Percentiles rank a stretch among this genome's conserved stretches.
Conservation (phyloP, 2,113 vertebrate species). For the Elaphurus davidianus region DNA sequence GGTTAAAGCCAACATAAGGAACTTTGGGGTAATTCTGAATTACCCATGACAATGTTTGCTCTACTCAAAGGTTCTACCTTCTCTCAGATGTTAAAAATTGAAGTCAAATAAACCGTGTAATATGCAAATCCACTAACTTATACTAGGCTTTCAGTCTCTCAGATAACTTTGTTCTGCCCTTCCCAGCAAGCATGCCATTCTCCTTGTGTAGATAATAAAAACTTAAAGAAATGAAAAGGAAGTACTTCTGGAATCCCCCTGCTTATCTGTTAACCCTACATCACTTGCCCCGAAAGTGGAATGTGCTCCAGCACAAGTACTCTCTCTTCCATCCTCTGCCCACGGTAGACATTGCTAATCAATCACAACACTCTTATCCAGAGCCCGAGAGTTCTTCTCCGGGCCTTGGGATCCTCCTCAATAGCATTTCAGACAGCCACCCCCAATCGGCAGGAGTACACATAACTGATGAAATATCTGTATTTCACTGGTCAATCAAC, state of each 20-base stretch:
- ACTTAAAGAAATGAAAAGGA: background rate
- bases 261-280: background rate
- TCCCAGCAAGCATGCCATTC: background rate
- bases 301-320: background rate
- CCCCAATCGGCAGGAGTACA: background rate
- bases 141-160: background rate
- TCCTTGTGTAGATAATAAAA: background rate
- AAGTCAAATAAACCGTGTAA: background rate
- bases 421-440: background rate
- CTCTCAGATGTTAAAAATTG: background rate
- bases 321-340: background rate
- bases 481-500: slow-evolving; percentile 35
- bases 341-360: background rate
- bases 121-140: background rate
- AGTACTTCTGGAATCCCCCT: background rate
- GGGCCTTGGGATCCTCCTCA: background rate
- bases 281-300: background rate
- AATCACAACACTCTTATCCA: background rate
- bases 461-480: background rate
- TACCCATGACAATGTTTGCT: background rate
- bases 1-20: background rate
- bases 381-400: background rate
- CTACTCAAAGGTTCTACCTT: background rate
- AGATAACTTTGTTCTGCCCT: background rate
- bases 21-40: background rate